Conservation (phyloP, 1,140 invertebrate species). For the Macrobrachium nipponense region DNA sequence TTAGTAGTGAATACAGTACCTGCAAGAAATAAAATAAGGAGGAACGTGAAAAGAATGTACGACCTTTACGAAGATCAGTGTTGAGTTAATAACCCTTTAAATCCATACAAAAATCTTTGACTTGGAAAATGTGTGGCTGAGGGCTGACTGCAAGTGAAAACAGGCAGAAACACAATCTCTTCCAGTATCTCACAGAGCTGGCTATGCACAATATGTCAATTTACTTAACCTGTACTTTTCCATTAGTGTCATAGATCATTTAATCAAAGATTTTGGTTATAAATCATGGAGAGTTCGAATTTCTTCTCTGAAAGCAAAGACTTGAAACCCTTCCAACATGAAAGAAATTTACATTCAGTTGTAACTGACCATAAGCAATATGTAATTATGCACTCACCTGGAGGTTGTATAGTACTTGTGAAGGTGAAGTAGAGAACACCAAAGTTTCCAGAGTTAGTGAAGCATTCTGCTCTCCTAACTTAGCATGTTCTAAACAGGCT, state of each 20-base stretch:
- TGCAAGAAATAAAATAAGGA: slow-evolving; percentile 68
- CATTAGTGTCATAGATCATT: too few species aligned
- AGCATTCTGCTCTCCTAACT: slow-evolving; percentile 66
- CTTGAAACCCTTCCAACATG: too few species aligned
- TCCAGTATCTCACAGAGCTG: too few species aligned
- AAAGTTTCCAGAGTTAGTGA: slow-evolving; percentile 76
- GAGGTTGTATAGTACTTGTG: slow-evolving; percentile 82
- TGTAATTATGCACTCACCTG: slow-evolving; percentile 69
- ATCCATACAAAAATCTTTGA: too few species aligned
- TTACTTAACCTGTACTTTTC: too few species aligned
- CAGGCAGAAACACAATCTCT: too few species aligned
- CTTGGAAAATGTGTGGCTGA: too few species aligned
- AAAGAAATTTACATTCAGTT: background rate
- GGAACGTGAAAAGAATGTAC: slow-evolving; percentile 64
- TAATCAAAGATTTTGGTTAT: too few species aligned
- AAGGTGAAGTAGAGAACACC: slow-evolving; percentile 81
- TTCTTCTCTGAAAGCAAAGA: too few species aligned
- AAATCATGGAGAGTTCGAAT: too few species aligned
- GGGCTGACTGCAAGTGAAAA: too few species aligned
- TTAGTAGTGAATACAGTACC: slow-evolving; percentile 90
- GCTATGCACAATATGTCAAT: too few species aligned
- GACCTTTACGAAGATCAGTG: slow-evolving; percentile 28
- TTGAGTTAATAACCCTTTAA: background rate
- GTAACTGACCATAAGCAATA: slow-evolving; percentile 24
- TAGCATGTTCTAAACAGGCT: slow-evolving; percentile 69